phyloP scores from a whole-genome alignment of 2,888 invertebrate genomes.

The Nomada flava region DNA sequence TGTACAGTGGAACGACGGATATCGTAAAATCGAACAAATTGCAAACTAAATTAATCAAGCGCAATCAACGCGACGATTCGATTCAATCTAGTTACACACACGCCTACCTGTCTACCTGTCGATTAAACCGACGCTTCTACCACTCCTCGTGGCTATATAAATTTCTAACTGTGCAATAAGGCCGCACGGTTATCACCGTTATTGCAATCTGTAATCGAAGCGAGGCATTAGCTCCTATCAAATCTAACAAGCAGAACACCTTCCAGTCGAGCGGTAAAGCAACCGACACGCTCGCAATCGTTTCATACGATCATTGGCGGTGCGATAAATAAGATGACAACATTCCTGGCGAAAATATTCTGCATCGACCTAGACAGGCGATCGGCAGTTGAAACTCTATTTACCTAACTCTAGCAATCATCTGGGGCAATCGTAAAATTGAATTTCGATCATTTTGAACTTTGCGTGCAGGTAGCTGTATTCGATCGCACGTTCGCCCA shows the following conservation, averaged over 20 bases:
- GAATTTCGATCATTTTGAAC: neutral
- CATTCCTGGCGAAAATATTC: too few species aligned
- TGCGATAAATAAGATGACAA: too few species aligned
- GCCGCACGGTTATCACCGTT: slow-evolving; percentile 6
- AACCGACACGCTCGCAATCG: neutral
- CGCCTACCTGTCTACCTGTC: neutral
- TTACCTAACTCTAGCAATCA: too few species aligned
- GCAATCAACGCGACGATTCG: neutral
- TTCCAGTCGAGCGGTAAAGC: too few species aligned
- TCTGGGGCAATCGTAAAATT: too few species aligned
- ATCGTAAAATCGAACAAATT: neutral
- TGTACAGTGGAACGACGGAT: neutral
- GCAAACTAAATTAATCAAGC: neutral
- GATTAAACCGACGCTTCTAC: neutral
- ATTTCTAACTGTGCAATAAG: neutral
- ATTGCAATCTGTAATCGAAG: slow-evolving; percentile 6
- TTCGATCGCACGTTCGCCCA: too few species aligned
- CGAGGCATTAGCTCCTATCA: neutral
- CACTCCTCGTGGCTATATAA: neutral
- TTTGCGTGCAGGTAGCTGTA: neutral
- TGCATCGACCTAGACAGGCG: too few species aligned
- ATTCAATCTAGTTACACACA: neutral
- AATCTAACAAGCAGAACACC: neutral
- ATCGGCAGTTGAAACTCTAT: too few species aligned
- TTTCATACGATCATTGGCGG: neutral